phyloP scores from a whole-genome alignment of 2,888 invertebrate genomes.

The Gandaritis pyraliata region DNA sequence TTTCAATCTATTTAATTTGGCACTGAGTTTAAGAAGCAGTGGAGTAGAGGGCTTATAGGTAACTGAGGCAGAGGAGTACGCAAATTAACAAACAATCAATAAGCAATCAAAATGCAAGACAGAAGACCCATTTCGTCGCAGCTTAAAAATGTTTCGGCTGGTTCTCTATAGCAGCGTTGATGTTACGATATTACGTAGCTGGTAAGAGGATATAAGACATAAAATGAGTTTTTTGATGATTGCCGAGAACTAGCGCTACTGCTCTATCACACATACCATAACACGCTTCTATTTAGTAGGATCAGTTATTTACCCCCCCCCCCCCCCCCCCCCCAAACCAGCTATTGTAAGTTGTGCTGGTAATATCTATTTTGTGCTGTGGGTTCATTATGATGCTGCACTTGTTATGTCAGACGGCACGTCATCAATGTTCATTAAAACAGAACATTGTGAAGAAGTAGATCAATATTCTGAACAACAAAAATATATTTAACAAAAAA shows the following conservation, averaged over 20 bases:
- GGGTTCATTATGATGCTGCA: slow-evolving; percentile 16
- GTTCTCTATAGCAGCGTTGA: background rate
- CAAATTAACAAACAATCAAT: slow-evolving; percentile 59
- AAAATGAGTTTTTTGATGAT: no score
- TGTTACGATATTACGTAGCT: background rate
- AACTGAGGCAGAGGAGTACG: slow-evolving; percentile 23
- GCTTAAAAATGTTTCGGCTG: slow-evolving; percentile 18
- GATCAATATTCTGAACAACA: background rate
- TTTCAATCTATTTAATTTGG: slow-evolving; percentile 34
- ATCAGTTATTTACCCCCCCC: background rate
- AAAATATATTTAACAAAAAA: no score
- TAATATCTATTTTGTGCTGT: slow-evolving; percentile 1
- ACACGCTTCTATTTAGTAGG: background rate
- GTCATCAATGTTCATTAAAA: slow-evolving; percentile 14
- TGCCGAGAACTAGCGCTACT: no score
- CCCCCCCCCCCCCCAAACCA: no score
- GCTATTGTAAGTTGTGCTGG: no score
- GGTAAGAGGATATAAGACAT: no score
- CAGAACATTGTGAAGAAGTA: slow-evolving; percentile 10
- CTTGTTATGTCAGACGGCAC: slow-evolving; percentile 15
- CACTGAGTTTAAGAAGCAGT: slow-evolving; percentile 13
- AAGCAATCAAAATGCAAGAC: slow-evolving; percentile 51
- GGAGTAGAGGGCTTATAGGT: slow-evolving; percentile 10
- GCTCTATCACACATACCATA: no score
- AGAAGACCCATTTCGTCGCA: slow-evolving; percentile 29